Evolutionary conservation across 2,113 vertebrate genomes (phyloP), one percentile per base, ranked within the genome.

Genomic region (Garra rufa): DNA sequence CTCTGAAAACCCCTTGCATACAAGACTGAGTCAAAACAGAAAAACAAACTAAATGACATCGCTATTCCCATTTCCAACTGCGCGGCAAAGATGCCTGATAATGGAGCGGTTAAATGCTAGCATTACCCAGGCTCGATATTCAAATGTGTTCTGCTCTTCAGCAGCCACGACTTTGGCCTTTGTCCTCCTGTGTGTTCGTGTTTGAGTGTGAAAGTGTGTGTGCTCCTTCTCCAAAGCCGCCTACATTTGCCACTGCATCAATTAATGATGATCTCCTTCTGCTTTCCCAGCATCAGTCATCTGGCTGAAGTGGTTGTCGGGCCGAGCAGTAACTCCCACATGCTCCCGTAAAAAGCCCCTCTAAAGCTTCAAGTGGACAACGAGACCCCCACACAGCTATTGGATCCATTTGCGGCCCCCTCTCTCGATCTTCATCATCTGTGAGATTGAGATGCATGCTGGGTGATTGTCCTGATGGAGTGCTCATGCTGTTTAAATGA

Each of bases 201-300:
- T 70, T 79, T 55, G 57, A 48, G 77, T 79, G 71, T 67, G n/a
- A 70, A 44, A 26, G 81, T 74, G 34, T 17, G 70, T 48, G 46
- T 52, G 76, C 43, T 69, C 50, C 48, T 52, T 82, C 34, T 34
- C 74, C 76, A 76, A 81, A 82, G 76, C 88, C 83, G 26, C 90
- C 88, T 88, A 91, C 88, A 88, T 88, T 87, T 88, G 87, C 87
- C 85, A 89, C 88, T 78, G 67, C 80, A 88, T 88, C 87, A 89
- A 90, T 89, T 91, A 90, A 88, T 87, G 80, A 88, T 73, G 82
- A 89, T 88, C 88, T 80, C 84, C 82, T 89, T 70, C 85, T 59
- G 83, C 83, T 88, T 84, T 89, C 81, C 80, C 80, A 85, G 84
- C 85, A 83, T 89, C 90, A 88, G 82, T 88, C 88, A 90, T 86